These are phyloP conservation scores for Percopsis transmontana DNA, from an alignment of 2,113 vertebrate species.

Conservation along the genomic window DNA sequence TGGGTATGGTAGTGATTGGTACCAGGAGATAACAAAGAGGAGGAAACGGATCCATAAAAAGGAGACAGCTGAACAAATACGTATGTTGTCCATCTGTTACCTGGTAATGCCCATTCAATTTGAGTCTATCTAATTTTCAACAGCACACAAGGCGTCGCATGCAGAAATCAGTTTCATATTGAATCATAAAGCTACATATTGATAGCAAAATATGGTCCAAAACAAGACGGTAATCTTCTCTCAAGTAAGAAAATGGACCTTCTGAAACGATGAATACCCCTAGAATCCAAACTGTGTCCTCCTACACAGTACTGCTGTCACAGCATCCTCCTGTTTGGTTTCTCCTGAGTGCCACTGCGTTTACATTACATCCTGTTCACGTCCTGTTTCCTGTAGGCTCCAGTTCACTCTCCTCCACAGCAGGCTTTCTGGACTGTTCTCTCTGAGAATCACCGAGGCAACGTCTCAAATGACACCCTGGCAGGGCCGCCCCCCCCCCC, in stretches of 20 bases:
- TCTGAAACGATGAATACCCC: too few species aligned
- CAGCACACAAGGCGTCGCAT: too few species aligned
- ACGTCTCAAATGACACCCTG: constrained; percentile 21
- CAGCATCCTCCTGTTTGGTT: neutral
- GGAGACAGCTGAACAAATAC: neutral
- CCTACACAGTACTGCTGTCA: neutral
- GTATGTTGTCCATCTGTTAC: too few species aligned
- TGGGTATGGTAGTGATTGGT: constrained; percentile 1
- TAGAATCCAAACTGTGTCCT: too few species aligned
- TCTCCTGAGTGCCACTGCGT: neutral
- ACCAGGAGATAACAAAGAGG: neutral
- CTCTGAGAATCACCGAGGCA: neutral
- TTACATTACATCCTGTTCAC: constrained; percentile 8
- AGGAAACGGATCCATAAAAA: neutral
- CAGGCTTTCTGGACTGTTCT: constrained; percentile 3
- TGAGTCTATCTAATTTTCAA: too few species aligned
- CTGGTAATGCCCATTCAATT: too few species aligned
- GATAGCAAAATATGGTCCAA: too few species aligned
- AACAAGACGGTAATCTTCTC: too few species aligned
- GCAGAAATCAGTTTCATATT: too few species aligned
- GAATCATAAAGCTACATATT: too few species aligned
- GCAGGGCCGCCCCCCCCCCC: neutral
- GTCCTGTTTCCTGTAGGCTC: constrained; percentile 53
- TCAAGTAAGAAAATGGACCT: too few species aligned
- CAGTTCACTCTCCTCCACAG: constrained; percentile 40